A percentile compares a stretch with the other conserved stretches of the same genome.
Conservation (phyloP, 2,797 vertebrate species). For the Callimico goeldii region DNA sequence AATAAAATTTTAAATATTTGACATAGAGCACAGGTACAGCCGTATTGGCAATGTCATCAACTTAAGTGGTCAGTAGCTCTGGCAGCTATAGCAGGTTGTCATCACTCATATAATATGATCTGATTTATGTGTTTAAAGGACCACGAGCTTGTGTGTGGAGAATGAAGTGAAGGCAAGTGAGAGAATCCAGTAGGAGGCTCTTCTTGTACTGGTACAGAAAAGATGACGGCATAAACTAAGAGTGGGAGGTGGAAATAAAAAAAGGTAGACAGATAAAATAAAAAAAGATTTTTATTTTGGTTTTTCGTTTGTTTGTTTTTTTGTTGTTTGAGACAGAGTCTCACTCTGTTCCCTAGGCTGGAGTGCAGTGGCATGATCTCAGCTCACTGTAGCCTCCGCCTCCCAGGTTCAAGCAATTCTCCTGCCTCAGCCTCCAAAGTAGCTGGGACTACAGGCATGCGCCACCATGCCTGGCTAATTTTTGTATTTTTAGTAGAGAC, state of each 20-base stretch:
- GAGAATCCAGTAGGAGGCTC: not conserved
- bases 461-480: not conserved
- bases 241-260: not conserved
- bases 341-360: not conserved
- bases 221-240: not conserved
- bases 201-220: not conserved
- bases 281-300: too few species aligned
- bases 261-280: not conserved
- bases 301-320: not conserved
- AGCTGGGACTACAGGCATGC: not conserved
- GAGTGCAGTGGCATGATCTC: not conserved
- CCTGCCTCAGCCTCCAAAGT: not conserved
- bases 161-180: not conserved
- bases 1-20: slow-evolving; percentile 18
- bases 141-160: not conserved
- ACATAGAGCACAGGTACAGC: not conserved
- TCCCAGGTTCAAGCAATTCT: not conserved
- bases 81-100: not conserved
- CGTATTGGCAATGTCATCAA: not conserved
- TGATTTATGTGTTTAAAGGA: not conserved
- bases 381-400: not conserved
- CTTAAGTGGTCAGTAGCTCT: not conserved
- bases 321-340: not conserved
- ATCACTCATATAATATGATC: not conserved
- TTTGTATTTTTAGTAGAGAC: not conserved